Conservation (phyloP, 2,888 invertebrate genomes). For the Prostheceraeus crozeri region DNA sequence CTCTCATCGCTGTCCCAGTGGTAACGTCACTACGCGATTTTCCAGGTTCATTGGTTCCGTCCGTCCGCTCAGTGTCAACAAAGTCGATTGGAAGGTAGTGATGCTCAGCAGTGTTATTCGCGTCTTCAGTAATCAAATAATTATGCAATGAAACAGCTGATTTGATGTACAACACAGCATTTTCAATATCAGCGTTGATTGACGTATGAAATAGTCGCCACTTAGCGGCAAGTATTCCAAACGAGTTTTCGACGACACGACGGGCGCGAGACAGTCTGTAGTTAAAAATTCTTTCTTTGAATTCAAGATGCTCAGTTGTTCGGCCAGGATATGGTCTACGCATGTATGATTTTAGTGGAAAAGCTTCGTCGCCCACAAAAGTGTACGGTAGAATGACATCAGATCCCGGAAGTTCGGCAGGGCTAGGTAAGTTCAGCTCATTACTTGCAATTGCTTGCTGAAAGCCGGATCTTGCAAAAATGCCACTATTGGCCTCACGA, state of each 20-base stretch:
- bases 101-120: conserved; percentile 1
- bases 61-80: neutral
- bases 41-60: conserved; percentile 1
- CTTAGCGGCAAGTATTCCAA: conserved; percentile 3
- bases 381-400: neutral
- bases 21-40: neutral
- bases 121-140: neutral
- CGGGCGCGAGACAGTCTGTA: conserved; percentile 3
- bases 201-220: neutral
- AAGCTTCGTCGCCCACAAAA: conserved; percentile 16
- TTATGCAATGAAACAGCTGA: conserved; percentile 1
- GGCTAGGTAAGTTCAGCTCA: neutral
- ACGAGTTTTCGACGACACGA: neutral
- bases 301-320: neutral
- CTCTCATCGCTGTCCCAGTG: no score
- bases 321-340: conserved; percentile 9
- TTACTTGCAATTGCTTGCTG: neutral
- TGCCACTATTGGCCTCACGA: neutral
- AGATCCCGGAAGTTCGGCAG: neutral
- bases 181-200: conserved; percentile 11
- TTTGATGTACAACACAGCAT: conserved; percentile 1
- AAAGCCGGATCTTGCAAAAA: neutral
- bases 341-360: no score
- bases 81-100: conserved; percentile 13
- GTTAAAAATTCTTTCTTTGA: neutral